phyloP scores from a whole-genome alignment of 2,113 vertebrate species.

The Heterochromis multidens region DNA sequence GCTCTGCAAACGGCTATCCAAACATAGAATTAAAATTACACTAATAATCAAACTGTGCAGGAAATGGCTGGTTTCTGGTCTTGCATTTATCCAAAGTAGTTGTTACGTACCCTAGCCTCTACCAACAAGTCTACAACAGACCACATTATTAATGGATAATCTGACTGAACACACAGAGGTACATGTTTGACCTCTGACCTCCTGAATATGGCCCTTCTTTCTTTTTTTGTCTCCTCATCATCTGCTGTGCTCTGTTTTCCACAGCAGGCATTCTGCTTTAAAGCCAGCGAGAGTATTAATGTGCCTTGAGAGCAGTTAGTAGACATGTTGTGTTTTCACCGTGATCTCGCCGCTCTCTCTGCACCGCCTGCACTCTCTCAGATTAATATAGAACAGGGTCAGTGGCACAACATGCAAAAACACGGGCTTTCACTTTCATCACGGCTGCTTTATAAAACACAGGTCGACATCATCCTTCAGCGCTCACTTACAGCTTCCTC shows the following conservation, averaged over 20 bases:
- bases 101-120: not conserved
- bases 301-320: not conserved
- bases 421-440: not conserved
- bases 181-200: not conserved
- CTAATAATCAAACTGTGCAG: not conserved
- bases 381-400: slow-evolving; percentile 23
- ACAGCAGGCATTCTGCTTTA: not conserved
- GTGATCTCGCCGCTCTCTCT: not conserved
- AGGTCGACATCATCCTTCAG: not conserved
- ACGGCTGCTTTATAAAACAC: not conserved
- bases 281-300: not conserved
- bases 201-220: not conserved
- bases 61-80: not conserved
- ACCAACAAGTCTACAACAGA: not conserved
- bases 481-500: not conserved
- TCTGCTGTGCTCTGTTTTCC: not conserved
- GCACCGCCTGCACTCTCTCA: not conserved
- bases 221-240: not conserved
- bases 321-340: not conserved
- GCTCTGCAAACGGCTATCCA: not conserved
- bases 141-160: not conserved
- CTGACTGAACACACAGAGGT: not conserved
- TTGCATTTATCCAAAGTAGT: not conserved
- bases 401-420: not conserved
- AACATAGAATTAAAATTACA: not conserved